Percentiles rank a stretch among this genome's conserved stretches.
Evolutionary conservation across 2,888 invertebrate species (phyloP).

Genomic region (Ormyrus nitidulus): DNA sequence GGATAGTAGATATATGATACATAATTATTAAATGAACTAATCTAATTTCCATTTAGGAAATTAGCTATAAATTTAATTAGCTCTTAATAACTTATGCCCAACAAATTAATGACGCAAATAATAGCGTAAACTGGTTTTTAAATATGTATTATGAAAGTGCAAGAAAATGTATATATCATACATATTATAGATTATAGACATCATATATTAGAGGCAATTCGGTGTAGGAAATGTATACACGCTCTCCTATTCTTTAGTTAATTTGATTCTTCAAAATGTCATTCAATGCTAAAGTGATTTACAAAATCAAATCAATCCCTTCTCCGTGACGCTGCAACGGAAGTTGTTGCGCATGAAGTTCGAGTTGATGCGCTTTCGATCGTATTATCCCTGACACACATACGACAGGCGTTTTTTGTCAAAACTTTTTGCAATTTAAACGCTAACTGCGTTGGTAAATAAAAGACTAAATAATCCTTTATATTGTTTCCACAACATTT

Average conservation of each 20-base stretch:
- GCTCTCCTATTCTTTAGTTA: neutral
- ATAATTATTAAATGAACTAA: no score
- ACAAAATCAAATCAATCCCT: constrained; percentile 3
- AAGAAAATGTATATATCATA: no score
- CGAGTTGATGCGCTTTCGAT: constrained; percentile 1
- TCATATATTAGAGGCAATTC: no score
- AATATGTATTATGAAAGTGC: no score
- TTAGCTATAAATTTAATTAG: no score
- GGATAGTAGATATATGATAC: no score
- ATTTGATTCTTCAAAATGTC: neutral
- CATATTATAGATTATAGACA: no score
- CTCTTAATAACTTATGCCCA: no score
- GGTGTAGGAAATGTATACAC: no score
- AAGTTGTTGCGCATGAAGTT: constrained; percentile 10
- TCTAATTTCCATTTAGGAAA: no score
- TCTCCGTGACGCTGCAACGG: neutral
- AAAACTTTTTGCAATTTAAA: neutral
- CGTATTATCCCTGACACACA: constrained; percentile 18
- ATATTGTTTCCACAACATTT: neutral
- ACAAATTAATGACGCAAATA: no score
- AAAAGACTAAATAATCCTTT: neutral
- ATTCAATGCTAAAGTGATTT: neutral
- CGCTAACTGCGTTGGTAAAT: neutral
- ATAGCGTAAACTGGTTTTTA: no score
- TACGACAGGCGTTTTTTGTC: neutral